Base-by-base conservation (phyloP, 2,113 vertebrate species). In the Spea multiplicata region DNA sequence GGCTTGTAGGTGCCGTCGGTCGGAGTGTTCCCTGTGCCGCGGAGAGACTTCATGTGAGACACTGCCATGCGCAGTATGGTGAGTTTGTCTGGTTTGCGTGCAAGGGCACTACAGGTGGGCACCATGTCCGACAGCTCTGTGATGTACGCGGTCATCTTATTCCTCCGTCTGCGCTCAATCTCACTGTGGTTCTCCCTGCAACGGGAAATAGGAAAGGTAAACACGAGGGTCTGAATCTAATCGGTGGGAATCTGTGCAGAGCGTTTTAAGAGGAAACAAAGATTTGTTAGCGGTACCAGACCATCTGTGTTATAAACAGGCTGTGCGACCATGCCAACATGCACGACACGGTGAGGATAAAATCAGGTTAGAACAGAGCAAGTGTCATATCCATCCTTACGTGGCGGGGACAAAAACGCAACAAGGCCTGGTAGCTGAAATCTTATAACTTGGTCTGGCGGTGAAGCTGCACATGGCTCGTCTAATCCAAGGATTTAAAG, bases 21-120 rank as follows among this genome's bases (percentile, higher is more conserved):
- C 52, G 94, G 92, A 16, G 95, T 97, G 83, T 93, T 96, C 82
- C 95, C 94, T 0, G 94, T 96, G 68, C 96, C 97, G 0, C 96
- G 89, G 73, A 99, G 90, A 4, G 96, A 94, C 84, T 99, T 99
- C 96, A 99, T 99, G 88, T 99, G 97, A 0, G 97, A 98, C 49
- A 99, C 97, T 0, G 97, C 97, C 97, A 99, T 99, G 83, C 97
- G 95, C 76, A 99, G 87, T 82, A 99, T 99, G 82, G 97, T 99
- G 5, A 99, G 91, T 81, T 99, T 99, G 94, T 99, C 97, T 0
- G 97, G 97, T 83, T 99, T 99, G 74, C 97, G 94, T 4, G 97
- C 96, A 88, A 99, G 88, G 44, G 97, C 96, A 0, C 94, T 99
- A 87, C 97, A 99, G 10, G 97, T 97, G 83, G 97, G 97, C 82